Percentiles rank a stretch among this genome's conserved stretches.
These are phyloP conservation scores for Antrozous pallidus DNA, from an alignment of 2,797 vertebrate genomes.

Conservation along the genomic window DNA sequence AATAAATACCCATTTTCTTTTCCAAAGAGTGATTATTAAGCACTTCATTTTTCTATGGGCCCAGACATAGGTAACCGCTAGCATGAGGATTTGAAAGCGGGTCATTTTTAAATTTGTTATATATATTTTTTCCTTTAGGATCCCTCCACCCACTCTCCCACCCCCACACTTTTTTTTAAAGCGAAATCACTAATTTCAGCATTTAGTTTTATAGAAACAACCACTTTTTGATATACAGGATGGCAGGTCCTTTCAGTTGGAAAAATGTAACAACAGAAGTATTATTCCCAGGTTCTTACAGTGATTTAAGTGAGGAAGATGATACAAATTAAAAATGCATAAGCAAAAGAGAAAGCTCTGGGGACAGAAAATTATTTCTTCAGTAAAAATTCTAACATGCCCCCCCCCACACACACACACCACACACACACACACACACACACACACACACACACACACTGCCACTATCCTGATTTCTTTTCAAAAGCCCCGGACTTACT, in stretches of 20 bases:
- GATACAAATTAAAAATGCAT: conserved; percentile 37
- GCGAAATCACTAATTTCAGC: not conserved
- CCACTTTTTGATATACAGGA: not conserved
- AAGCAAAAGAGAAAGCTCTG: conserved; percentile 15
- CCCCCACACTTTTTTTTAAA: not conserved
- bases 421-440: not conserved
- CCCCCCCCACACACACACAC: too few relatives aligned
- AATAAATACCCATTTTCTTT: conserved; percentile 28
- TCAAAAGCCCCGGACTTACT: conserved; percentile 76
- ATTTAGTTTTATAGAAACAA: conserved; percentile 44
- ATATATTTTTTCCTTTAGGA: not conserved
- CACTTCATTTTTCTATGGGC: not conserved
- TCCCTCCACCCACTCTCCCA: not conserved
- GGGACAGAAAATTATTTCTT: not conserved
- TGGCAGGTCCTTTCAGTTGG: not conserved
- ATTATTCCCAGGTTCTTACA: not conserved
- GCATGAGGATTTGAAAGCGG: not conserved
- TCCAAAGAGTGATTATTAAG: not conserved
- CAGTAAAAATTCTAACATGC: not conserved
- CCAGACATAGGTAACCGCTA: not conserved
- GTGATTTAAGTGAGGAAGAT: conserved; percentile 44
- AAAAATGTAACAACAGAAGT: conserved; percentile 8
- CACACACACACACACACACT: not conserved
- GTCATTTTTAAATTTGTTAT: not conserved
- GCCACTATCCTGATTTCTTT: conserved; percentile 46